phyloP scores from a whole-genome alignment of 2,888 invertebrate species.

The Hirtodrosophila cameraria region DNA sequence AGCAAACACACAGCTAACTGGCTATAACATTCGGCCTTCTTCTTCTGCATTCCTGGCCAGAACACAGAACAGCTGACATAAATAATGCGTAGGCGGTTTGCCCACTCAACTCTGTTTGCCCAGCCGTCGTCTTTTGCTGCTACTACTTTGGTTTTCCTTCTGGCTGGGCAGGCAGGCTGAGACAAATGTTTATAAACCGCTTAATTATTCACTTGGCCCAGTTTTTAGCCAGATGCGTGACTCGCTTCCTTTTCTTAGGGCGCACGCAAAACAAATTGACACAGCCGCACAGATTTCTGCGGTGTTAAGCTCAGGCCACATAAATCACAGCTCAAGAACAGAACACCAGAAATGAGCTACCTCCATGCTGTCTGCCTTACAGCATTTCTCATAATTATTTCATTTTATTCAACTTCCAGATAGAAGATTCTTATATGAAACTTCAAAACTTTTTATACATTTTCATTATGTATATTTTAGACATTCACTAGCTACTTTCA shows the following conservation, averaged over 20 bases:
- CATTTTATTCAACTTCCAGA: background rate
- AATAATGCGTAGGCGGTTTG: slow-evolving; percentile 56
- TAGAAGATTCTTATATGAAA: too few relatives aligned
- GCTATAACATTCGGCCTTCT: background rate
- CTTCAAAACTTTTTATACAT: too few relatives aligned
- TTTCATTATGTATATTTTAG: too few relatives aligned
- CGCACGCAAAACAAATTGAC: slow-evolving; percentile 75
- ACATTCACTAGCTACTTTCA: too few relatives aligned
- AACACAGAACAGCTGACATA: slow-evolving; percentile 53
- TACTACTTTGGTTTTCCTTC: slow-evolving; percentile 15
- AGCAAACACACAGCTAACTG: slow-evolving; percentile 36
- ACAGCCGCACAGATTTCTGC: slow-evolving; percentile 73
- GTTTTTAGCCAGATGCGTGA: slow-evolving; percentile 54
- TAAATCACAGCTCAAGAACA: slow-evolving; percentile 59
- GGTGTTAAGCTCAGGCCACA: slow-evolving; percentile 70
- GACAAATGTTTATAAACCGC: slow-evolving; percentile 80
- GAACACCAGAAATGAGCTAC: slow-evolving; percentile 6
- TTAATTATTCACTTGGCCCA: slow-evolving; percentile 80
- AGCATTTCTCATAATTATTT: slow-evolving; percentile 36
- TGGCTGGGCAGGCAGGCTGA: slow-evolving; percentile 41
- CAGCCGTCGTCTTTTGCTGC: slow-evolving; percentile 25
- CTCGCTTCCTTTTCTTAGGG: slow-evolving; percentile 19
- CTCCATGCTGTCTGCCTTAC: background rate
- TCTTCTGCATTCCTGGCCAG: slow-evolving; percentile 18
- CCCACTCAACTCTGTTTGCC: slow-evolving; percentile 48